Percentiles rank a stretch among this genome's conserved stretches.
Evolutionary conservation across 2,113 vertebrate species (phyloP).

Genomic region (Sinosuthora webbiana): DNA sequence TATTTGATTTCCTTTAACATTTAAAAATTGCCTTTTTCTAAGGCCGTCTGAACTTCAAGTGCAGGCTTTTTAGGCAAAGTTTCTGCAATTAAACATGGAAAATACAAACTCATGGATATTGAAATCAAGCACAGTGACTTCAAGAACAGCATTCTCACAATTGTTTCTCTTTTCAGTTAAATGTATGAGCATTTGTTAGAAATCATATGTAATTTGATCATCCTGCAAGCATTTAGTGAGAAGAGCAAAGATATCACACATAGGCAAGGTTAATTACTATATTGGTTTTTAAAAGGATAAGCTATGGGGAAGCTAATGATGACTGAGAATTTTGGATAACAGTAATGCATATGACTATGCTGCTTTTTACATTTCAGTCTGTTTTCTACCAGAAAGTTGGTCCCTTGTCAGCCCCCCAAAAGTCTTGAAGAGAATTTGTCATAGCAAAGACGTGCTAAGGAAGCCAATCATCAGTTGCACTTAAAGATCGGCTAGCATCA

Average conservation of each 20-base stretch:
- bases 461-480: not conserved
- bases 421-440: not conserved
- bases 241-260: not conserved
- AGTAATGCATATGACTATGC: not conserved
- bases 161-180: not conserved
- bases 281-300: not conserved
- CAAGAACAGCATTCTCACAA: not conserved
- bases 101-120: not conserved
- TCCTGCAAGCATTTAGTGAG: not conserved
- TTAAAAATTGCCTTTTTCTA: not conserved
- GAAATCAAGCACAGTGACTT: not conserved
- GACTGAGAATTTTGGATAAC: not conserved
- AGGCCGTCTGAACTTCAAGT: not conserved
- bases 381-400: not conserved
- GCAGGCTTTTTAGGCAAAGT: not conserved
- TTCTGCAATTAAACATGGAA: not conserved
- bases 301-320: not conserved
- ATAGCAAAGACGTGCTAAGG: not conserved
- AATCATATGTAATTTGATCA: not conserved
- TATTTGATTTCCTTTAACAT: not conserved
- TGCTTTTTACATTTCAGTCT: not conserved
- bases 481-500: not conserved
- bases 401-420: not conserved
- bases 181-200: not conserved
- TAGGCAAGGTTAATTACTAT: not conserved